phyloP scores from a whole-genome alignment of 2,113 vertebrate species.

The Rattus rattus region DNA sequence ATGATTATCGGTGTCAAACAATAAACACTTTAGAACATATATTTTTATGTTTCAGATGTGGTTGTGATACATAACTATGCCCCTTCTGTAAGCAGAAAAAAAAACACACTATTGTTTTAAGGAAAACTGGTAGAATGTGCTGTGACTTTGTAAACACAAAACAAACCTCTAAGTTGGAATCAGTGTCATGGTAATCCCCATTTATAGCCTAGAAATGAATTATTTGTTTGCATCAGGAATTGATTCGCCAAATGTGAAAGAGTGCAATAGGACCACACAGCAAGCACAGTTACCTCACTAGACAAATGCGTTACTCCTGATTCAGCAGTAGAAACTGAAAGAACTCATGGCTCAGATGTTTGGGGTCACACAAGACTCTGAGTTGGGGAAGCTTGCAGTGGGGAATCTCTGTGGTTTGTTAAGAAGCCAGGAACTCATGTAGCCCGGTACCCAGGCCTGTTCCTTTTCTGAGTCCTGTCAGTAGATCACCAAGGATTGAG shows the following conservation, averaged over 20 bases:
- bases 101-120: not conserved
- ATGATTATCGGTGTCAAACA: not conserved
- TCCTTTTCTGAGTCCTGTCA: not conserved
- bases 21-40: not conserved
- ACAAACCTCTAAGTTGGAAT: not conserved
- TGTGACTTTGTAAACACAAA: not conserved
- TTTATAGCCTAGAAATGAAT: not conserved
- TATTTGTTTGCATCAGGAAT: not conserved
- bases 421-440: not conserved
- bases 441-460: not conserved
- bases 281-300: not conserved
- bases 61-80: not conserved
- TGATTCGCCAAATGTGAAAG: not conserved
- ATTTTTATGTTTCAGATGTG: not conserved
- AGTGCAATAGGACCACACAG: not conserved
- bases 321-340: not conserved
- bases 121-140: not conserved
- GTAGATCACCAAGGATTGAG: not conserved
- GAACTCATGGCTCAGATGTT: not conserved
- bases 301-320: not conserved
- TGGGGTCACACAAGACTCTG: not conserved
- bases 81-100: not conserved
- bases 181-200: not conserved
- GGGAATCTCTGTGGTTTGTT: not conserved
- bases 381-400: not conserved